Percentiles rank a stretch among this genome's conserved stretches.
Evolutionary conservation across 2,888 invertebrate species (phyloP).

Genomic region (Cryptus armator): DNA sequence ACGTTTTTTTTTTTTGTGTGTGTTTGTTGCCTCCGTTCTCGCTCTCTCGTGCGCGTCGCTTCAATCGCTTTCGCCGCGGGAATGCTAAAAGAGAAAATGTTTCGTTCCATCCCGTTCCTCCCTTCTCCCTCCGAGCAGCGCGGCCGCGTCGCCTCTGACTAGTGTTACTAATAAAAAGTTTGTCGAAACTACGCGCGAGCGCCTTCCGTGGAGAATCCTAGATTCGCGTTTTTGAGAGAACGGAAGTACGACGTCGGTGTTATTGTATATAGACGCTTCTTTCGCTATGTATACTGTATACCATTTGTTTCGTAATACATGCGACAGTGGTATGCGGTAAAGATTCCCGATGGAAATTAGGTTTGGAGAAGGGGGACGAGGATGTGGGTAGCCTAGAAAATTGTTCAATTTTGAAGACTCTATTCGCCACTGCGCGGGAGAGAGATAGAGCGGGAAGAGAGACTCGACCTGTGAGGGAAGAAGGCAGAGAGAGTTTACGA

Average conservation of each 20-base stretch:
- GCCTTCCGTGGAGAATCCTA: constrained; percentile 23
- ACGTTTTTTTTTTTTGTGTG: constrained; percentile 44
- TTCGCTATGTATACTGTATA: constrained; percentile 15
- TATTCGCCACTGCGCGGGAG: constrained; percentile 18
- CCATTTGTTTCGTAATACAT: constrained; percentile 48
- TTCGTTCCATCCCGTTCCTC: background rate
- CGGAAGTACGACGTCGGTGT: background rate
- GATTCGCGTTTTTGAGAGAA: constrained; percentile 48
- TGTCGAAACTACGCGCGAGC: constrained; percentile 7
- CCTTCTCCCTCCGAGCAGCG: background rate
- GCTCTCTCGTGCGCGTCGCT: constrained; percentile 12
- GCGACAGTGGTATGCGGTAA: constrained; percentile 42
- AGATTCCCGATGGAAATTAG: constrained; percentile 68
- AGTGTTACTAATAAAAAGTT: constrained; percentile 52
- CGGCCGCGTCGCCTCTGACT: constrained; percentile 11
- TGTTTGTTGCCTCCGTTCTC: constrained; percentile 40
- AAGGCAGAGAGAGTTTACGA: constrained; percentile 63
- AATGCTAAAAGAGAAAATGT: constrained; percentile 43
- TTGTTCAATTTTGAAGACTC: constrained; percentile 69
- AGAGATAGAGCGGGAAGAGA: constrained; percentile 23
- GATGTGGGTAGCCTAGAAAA: constrained; percentile 42
- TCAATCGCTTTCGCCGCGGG: constrained; percentile 45
- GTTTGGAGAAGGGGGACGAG: constrained; percentile 31
- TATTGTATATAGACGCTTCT: background rate
- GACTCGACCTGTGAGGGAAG: constrained; percentile 27